Conservation (phyloP, 2,113 vertebrate species). For the Pimephales promelas region DNA sequence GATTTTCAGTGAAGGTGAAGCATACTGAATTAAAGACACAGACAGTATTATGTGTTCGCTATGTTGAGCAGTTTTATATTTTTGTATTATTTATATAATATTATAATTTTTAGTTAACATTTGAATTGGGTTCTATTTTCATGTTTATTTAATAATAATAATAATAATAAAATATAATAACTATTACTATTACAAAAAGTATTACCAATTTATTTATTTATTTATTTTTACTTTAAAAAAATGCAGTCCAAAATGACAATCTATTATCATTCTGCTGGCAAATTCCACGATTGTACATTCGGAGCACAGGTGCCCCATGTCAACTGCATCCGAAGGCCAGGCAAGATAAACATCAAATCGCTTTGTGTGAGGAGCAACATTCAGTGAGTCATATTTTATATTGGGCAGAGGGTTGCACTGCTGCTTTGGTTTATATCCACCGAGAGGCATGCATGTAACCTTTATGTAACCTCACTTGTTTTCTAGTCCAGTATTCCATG, state of each 20-base stretch:
- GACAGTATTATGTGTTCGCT: constrained; percentile 1
- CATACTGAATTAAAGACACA: constrained; percentile 10
- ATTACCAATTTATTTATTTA: too few species aligned
- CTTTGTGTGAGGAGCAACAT: constrained; percentile 40
- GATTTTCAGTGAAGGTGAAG: constrained; percentile 14
- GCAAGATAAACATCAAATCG: constrained; percentile 47
- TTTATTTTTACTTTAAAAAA: too few species aligned
- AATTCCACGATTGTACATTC: constrained; percentile 26
- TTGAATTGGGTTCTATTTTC: neutral
- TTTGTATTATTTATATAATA: neutral
- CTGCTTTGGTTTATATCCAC: constrained; percentile 9
- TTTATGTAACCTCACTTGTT: constrained; percentile 24
- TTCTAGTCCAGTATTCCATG: neutral
- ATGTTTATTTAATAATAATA: neutral
- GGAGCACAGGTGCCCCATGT: constrained; percentile 34
- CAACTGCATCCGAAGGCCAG: neutral
- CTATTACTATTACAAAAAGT: too few species aligned
- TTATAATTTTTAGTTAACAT: neutral
- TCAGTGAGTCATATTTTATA: constrained; percentile 35
- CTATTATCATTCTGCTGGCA: constrained; percentile 26
- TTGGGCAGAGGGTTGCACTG: constrained; percentile 5
- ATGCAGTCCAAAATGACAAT: constrained; percentile 31
- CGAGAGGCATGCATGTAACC: neutral
- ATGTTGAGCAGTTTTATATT: neutral
- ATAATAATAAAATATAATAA: neutral